Percentiles rank a stretch among this genome's conserved stretches.
Conservation (phyloP, 2,113 vertebrate species). For the Antigone vipio region DNA sequence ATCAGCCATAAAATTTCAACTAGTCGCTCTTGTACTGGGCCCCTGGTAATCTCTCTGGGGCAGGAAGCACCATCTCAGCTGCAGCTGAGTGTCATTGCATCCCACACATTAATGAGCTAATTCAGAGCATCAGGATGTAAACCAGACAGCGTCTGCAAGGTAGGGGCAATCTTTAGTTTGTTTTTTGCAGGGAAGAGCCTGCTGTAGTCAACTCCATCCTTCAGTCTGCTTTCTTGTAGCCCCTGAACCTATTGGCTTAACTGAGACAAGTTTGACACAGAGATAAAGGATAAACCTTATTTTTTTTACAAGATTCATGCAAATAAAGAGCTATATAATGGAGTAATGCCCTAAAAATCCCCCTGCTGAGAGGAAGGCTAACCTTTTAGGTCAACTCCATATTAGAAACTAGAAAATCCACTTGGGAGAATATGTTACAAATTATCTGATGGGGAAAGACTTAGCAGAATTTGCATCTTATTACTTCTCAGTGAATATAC, state of each 20-base stretch:
- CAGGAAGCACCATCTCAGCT: not conserved
- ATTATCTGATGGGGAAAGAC: not conserved
- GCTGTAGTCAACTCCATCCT: not conserved
- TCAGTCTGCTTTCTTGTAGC: not conserved
- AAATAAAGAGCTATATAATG: not conserved
- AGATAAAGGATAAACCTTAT: not conserved
- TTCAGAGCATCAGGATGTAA: not conserved
- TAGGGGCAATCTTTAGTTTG: not conserved
- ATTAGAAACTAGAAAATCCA: conserved; percentile 12
- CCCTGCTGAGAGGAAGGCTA: not conserved
- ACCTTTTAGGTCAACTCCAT: not conserved
- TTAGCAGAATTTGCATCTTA: conserved; percentile 4
- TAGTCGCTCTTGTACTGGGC: not conserved
- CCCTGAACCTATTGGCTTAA: not conserved
- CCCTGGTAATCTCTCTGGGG: not conserved
- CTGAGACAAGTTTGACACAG: not conserved
- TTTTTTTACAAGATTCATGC: not conserved
- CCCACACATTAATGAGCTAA: not conserved
- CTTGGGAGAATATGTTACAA: not conserved
- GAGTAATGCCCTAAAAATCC: not conserved
- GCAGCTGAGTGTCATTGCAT: not conserved
- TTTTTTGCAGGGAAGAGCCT: not conserved
- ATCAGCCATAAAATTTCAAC: not conserved
- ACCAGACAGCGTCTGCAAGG: not conserved
- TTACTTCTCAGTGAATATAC: not conserved